Percentiles rank a stretch among this genome's conserved stretches.
phyloP scores from a whole-genome alignment of 2,888 invertebrate species.

The Carterocephalus palaemon region DNA sequence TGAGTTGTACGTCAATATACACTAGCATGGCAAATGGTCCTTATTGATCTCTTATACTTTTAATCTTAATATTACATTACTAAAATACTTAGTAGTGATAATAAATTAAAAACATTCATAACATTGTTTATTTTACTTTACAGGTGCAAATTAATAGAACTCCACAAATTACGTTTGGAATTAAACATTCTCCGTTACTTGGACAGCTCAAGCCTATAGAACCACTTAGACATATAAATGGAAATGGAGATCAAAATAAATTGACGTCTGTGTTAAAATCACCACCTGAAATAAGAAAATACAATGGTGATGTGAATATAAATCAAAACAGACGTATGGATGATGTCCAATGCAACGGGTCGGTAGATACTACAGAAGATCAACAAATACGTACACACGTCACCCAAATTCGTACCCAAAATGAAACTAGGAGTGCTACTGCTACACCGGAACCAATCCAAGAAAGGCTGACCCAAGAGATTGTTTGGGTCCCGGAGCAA shows the following conservation, averaged over 20 bases:
- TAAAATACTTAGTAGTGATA: no score
- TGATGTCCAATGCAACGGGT: slow-evolving; percentile 23
- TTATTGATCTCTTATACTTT: no score
- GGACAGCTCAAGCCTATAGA: slow-evolving; percentile 69
- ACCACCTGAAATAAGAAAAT: slow-evolving; percentile 18
- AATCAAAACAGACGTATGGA: slow-evolving; percentile 5
- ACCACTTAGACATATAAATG: slow-evolving; percentile 33
- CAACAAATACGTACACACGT: slow-evolving; percentile 47
- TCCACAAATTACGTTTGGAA: slow-evolving; percentile 85
- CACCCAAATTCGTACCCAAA: slow-evolving; percentile 60
- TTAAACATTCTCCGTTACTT: slow-evolving; percentile 89
- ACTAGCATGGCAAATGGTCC: no score
- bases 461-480: slow-evolving; percentile 62
- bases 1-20: no score
- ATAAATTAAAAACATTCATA: neutral
- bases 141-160: slow-evolving; percentile 62
- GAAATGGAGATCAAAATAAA: slow-evolving; percentile 9
- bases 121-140: slow-evolving; percentile 27
- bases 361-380: slow-evolving; percentile 31
- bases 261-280: slow-evolving; percentile 8
- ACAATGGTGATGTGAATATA: slow-evolving; percentile 15
- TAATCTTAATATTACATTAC: no score
- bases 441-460: slow-evolving; percentile 63
- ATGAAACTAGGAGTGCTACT: slow-evolving; percentile 56
- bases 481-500: slow-evolving; percentile 68